Percentiles rank a stretch among this genome's conserved stretches.
These are phyloP conservation scores for Campoletis raptor DNA, from an alignment of 2,888 invertebrate genomes.

Conservation along the genomic window DNA sequence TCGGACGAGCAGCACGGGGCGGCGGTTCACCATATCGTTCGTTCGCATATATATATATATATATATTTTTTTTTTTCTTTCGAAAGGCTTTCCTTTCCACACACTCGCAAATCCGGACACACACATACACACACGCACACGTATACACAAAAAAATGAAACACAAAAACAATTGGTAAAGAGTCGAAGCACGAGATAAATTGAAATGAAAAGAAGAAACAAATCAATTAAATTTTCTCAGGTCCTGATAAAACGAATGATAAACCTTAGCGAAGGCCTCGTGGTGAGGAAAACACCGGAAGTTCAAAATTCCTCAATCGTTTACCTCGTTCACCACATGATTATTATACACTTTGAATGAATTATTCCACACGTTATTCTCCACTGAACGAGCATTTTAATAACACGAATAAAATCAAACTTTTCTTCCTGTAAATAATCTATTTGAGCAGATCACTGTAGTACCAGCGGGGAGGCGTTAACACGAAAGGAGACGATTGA, in stretches of 20 bases:
- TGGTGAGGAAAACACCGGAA: conserved; percentile 3
- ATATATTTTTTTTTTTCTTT: not conserved
- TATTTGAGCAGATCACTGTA: conserved; percentile 24
- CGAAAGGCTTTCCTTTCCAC: conserved; percentile 4
- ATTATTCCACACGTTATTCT: conserved; percentile 1
- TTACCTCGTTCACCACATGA: not conserved
- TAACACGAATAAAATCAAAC: not conserved
- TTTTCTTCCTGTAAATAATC: not conserved
- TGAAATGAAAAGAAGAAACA: not conserved
- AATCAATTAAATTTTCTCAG: not conserved
- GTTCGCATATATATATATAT: not conserved
- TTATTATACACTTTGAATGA: not conserved
- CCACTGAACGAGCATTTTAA: not conserved
- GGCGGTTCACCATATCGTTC: conserved; percentile 65
- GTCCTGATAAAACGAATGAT: not conserved
- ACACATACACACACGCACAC: not conserved
- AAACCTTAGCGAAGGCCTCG: conserved; percentile 5
- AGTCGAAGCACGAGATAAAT: not conserved
- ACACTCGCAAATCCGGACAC: conserved; percentile 3
- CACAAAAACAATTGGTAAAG: not conserved
- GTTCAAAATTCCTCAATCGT: not conserved
- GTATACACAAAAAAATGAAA: not conserved
- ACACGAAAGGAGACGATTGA: conserved; percentile 4
- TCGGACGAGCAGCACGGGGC: conserved; percentile 62
- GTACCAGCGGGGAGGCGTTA: conserved; percentile 7